Percentiles rank a stretch among this genome's conserved stretches.
Evolutionary conservation across 2,797 vertebrate genomes (phyloP).

Genomic region (Amazona ochrocephala): DNA sequence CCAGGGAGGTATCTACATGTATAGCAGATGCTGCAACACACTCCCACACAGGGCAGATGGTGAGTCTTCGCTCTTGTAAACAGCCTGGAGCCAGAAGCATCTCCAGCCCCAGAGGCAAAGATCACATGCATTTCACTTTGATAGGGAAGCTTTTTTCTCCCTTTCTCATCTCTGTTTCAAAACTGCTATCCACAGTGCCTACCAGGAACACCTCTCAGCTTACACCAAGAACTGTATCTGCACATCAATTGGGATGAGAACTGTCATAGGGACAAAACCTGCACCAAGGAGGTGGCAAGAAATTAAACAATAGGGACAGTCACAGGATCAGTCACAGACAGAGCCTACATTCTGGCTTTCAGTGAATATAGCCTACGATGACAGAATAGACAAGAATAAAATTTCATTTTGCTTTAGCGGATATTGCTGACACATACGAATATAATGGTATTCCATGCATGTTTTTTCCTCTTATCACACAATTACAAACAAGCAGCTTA

Average conservation of each 20-base stretch:
- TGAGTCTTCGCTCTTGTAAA: neutral
- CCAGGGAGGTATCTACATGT: neutral
- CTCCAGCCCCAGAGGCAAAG: neutral
- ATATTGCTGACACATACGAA: neutral
- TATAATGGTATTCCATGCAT: neutral
- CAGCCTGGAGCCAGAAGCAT: neutral
- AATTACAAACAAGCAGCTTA: neutral
- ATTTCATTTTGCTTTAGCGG: neutral
- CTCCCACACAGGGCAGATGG: neutral
- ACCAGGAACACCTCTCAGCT: neutral
- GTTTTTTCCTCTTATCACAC: neutral
- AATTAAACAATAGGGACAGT: neutral
- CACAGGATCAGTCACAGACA: rapidly evolving
- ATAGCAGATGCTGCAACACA: neutral
- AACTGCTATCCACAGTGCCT: neutral
- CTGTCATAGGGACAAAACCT: neutral
- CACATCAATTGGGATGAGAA: neutral
- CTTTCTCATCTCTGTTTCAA: neutral
- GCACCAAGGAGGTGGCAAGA: neutral
- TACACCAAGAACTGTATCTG: neutral
- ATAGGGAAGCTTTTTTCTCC: neutral
- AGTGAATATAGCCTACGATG: neutral
- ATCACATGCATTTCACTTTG: neutral
- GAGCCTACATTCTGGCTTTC: neutral
- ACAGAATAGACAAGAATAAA: neutral